Evolutionary conservation across 2,797 vertebrate species (phyloP).

Genomic region (Coregonus sp.): DNA sequence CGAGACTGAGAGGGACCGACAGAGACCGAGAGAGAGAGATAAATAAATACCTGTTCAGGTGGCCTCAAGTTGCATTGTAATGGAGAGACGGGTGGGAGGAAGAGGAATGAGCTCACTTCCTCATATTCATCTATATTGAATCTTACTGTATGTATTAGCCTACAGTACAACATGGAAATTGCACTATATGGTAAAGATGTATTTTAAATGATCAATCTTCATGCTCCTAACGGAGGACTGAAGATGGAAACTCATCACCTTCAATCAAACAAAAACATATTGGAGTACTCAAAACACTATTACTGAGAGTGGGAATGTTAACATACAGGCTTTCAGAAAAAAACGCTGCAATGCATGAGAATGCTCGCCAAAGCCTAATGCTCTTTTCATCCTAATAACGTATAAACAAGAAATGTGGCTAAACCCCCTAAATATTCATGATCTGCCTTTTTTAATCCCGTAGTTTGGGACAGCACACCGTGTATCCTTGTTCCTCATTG

Average conservation of each 20-base stretch:
- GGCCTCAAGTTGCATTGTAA: neutral
- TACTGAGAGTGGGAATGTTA: neutral
- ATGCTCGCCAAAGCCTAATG: neutral
- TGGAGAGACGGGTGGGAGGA: too few species aligned
- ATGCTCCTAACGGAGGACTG: neutral
- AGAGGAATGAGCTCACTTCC: too few species aligned
- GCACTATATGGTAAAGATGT: neutral
- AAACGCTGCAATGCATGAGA: neutral
- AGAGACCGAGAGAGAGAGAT: neutral
- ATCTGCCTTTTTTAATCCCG: neutral
- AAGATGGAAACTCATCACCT: neutral
- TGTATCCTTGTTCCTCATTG: slow-evolving; percentile 48
- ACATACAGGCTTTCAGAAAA: neutral
- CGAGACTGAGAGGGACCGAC: neutral
- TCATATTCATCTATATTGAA: too few species aligned
- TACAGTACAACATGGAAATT: too few species aligned
- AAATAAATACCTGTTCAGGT: neutral
- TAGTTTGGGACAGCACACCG: slow-evolving; percentile 20
- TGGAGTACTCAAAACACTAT: neutral
- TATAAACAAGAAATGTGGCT: neutral
- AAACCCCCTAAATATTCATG: slow-evolving; percentile 65
- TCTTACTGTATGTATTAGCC: too few species aligned
- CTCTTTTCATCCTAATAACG: neutral
- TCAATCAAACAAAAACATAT: neutral
- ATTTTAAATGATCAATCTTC: too few species aligned